Conservation (phyloP, 2,888 invertebrate genomes). For the Tiliacea aurago region DNA sequence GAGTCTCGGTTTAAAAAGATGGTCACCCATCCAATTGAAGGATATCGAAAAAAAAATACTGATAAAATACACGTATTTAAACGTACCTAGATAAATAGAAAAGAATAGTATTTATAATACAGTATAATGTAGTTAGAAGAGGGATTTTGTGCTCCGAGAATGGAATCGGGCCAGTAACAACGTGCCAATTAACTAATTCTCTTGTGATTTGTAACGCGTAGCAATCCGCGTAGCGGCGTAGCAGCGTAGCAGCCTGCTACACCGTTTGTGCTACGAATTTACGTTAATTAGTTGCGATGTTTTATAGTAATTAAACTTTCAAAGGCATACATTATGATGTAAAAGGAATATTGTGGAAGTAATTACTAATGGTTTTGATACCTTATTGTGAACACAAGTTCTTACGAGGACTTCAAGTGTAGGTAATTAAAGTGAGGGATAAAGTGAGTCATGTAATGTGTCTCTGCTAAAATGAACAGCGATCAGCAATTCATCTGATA, state of each 20-base stretch:
- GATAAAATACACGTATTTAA: slow-evolving; percentile 10
- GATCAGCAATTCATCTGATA: not conserved
- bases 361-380: slow-evolving; percentile 29
- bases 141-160: slow-evolving; percentile 38
- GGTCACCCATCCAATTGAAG: too few species aligned
- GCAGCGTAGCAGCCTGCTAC: slow-evolving; percentile 47
- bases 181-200: slow-evolving; percentile 58
- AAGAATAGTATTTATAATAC: slow-evolving; percentile 22
- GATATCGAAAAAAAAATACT: too few species aligned
- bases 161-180: slow-evolving; percentile 36
- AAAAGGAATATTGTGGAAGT: slow-evolving; percentile 8
- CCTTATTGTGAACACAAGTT: slow-evolving; percentile 9
- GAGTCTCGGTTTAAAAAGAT: too few species aligned
- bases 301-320: slow-evolving; percentile 40
- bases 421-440: too few species aligned
- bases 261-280: slow-evolving; percentile 43
- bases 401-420: slow-evolving; percentile 19
- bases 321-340: slow-evolving; percentile 25
- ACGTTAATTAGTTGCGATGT: slow-evolving; percentile 41
- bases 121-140: slow-evolving; percentile 30
- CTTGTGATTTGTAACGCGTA: slow-evolving; percentile 59
- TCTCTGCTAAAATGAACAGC: slow-evolving; percentile 4
- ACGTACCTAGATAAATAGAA: not conserved
- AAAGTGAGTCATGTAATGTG: not conserved
- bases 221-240: slow-evolving; percentile 57